Conservation (phyloP, 2,797 vertebrate genomes). For the Dromococcyx pavoninus region DNA sequence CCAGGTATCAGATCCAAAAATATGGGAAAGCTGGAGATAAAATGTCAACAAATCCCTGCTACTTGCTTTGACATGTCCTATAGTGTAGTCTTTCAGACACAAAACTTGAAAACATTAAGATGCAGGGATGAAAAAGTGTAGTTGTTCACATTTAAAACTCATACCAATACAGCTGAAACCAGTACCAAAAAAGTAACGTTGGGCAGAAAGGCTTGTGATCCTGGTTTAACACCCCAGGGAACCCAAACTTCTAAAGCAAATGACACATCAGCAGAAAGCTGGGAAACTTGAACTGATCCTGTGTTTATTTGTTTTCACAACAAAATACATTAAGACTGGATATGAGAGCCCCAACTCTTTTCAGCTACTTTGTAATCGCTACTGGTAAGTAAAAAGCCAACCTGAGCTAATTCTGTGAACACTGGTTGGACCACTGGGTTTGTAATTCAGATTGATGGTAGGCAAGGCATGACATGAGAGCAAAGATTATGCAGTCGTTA, state of each 20-base stretch:
- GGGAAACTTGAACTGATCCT: not conserved
- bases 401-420: not conserved
- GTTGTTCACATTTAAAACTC: not conserved
- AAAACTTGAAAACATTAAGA: not conserved
- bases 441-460: not conserved
- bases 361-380: not conserved
- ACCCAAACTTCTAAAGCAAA: not conserved
- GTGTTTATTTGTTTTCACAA: not conserved
- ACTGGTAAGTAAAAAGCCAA: not conserved
- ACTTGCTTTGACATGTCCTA: not conserved
- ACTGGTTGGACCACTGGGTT: not conserved
- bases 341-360: not conserved
- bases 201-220: not conserved
- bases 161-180: not conserved
- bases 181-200: not conserved
- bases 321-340: not conserved
- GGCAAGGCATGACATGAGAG: not conserved
- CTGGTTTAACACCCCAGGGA: not conserved
- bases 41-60: not conserved
- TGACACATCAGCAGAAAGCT: not conserved
- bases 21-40: conserved; percentile 26
- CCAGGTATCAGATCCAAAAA: conserved; percentile 40
- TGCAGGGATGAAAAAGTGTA: not conserved
- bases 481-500: not conserved
- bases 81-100: not conserved